phyloP scores from a whole-genome alignment of 2,113 vertebrate species.

The Anarhynchus alexandrinus region DNA sequence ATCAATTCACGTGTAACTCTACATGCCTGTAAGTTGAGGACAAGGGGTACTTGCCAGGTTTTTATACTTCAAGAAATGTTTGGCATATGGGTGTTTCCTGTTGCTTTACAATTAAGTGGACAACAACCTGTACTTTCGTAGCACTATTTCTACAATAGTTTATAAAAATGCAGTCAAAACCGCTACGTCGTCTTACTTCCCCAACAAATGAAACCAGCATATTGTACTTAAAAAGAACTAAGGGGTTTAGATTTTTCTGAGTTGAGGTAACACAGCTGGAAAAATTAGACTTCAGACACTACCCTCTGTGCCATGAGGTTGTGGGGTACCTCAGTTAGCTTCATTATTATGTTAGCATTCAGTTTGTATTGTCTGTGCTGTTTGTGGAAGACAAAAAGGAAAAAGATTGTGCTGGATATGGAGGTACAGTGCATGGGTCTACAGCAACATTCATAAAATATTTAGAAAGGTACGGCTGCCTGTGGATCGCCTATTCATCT shows the following conservation, averaged over 20 bases:
- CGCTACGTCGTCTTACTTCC: neutral
- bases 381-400: neutral
- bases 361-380: neutral
- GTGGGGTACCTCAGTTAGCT: neutral
- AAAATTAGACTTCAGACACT: neutral
- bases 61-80: neutral
- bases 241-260: neutral
- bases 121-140: neutral
- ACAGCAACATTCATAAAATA: neutral
- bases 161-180: neutral
- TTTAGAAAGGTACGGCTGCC: neutral
- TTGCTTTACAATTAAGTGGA: neutral
- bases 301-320: neutral
- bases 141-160: neutral
- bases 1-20: neutral
- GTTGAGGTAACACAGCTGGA: neutral
- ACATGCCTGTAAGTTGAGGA: neutral
- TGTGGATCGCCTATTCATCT: neutral
- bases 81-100: neutral
- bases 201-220: neutral
- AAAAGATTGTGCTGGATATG: neutral
- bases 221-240: neutral
- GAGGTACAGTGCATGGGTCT: neutral
- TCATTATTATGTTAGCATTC: neutral
- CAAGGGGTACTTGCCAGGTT: neutral